phyloP scores from a whole-genome alignment of 2,113 vertebrate genomes.

The Psephotus haematonotus region DNA sequence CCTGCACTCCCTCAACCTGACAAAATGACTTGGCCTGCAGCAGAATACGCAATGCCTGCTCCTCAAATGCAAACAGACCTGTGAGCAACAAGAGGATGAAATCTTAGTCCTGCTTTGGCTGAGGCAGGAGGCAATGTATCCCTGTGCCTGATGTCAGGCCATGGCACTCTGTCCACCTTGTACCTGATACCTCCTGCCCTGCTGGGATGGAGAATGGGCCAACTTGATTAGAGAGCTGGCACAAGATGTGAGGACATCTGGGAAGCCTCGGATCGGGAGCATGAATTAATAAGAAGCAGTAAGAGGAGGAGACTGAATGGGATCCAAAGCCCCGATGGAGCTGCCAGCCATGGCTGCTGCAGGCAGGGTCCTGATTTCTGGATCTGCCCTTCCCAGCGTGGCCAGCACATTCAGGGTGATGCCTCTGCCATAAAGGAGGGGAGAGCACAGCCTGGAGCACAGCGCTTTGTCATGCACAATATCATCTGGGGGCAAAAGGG shows the following conservation, averaged over 20 bases:
- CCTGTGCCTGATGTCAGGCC: neutral
- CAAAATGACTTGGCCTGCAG: neutral
- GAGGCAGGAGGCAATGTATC: neutral
- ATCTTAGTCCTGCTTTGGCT: neutral
- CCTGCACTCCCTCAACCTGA: neutral
- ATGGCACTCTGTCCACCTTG: neutral
- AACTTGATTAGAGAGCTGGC: conserved; percentile 35
- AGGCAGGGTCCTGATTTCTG: neutral
- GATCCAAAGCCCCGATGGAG: rapidly evolving
- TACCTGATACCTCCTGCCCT: neutral
- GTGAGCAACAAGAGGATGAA: neutral
- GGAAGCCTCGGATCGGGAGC: neutral
- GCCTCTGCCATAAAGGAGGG: neutral
- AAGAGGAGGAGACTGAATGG: conserved; percentile 12
- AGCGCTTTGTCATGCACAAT: rapidly evolving
- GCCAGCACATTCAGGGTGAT: rapidly evolving
- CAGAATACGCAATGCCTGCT: neutral
- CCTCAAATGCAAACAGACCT: neutral
- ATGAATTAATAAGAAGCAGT: conserved; percentile 51
- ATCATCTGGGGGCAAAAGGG: neutral
- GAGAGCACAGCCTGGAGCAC: neutral
- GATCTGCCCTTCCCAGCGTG: neutral
- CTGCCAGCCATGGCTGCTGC: neutral
- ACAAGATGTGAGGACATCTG: conserved; percentile 20
- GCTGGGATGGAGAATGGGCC: neutral